Percentiles rank a stretch among this genome's conserved stretches.
Evolutionary conservation across 2,797 vertebrate species (phyloP).

Genomic region (Lagorchestes hirsutus): DNA sequence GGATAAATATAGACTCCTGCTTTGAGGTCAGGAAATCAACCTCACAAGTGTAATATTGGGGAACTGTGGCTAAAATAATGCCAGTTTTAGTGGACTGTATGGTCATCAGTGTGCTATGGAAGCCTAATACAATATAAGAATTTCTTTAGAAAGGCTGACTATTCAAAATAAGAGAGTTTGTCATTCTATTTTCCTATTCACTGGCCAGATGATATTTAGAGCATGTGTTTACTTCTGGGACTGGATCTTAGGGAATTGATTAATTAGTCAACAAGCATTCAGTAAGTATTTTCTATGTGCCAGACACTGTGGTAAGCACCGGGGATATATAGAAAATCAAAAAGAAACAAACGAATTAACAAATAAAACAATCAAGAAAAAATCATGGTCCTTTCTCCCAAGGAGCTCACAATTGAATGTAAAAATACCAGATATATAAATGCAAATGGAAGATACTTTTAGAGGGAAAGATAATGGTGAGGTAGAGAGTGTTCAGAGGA

Average conservation of each 20-base stretch:
- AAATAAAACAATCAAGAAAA: background rate
- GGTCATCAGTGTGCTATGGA: background rate
- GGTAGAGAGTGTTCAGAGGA: background rate
- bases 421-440: background rate
- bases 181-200: background rate
- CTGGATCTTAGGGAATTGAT: background rate
- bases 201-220: background rate
- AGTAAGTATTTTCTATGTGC: background rate
- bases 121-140: background rate
- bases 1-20: background rate
- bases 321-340: background rate
- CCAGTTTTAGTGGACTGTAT: background rate
- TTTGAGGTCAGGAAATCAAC: background rate
- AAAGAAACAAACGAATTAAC: background rate
- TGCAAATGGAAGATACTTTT: background rate
- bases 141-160: background rate
- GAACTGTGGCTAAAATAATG: background rate
- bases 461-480: background rate
- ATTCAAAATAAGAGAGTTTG: background rate
- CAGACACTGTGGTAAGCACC: background rate
- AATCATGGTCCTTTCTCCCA: background rate
- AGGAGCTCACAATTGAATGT: background rate
- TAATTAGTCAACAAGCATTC: background rate
- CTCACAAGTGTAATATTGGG: background rate
- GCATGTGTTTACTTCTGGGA: background rate